Base-by-base conservation (phyloP, 2,113 vertebrate species). In the Conger conger region DNA sequence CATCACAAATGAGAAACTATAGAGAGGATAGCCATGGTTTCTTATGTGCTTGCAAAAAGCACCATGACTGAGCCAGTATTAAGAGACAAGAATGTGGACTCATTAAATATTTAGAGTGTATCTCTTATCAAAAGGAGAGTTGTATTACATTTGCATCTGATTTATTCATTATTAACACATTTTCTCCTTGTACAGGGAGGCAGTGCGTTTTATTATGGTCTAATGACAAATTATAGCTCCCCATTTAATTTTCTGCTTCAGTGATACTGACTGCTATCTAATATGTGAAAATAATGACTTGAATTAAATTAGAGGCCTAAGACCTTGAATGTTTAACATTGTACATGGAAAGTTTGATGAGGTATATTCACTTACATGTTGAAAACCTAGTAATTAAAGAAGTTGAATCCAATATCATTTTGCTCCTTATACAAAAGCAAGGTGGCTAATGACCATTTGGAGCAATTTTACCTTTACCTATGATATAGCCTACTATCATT, bases 51-150 rank as follows among this genome's bases (percentile, higher is more conserved):
- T 81, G 53, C 35, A 81, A 20, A 50, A 50, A 76, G 54, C 60
- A 53, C 37, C 30, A 5, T 50, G 63, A 27, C 60, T 35, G 57
- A 81, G 79, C 38, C 84, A 45, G 57, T 50, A 40, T 81, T 81
- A 73, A 79, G 38, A 81, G 38, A 35, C 23, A 76, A n/a, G 20
- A 85, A 85, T 86, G 80, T 86, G 73, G 30, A 23, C 36, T 33
- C 33, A 86, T 86, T 76, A 86, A 86, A 86, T 86, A 86, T 86
- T 86, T 86, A 86, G 80, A 82, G 80, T 76, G 42, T 77, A 54
- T 82, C 80, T 82, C 45, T 76, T 86, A 85, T 81, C 84, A 85
- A 76, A 79, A 42, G 81, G 60, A 36, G 80, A 76, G 84, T 40
- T 53, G 84, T 40, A 53, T 85, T 81, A 81, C 84, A 85, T 85